Base-by-base conservation (phyloP, 2,113 vertebrate species). In the Seriola rivoliana region DNA sequence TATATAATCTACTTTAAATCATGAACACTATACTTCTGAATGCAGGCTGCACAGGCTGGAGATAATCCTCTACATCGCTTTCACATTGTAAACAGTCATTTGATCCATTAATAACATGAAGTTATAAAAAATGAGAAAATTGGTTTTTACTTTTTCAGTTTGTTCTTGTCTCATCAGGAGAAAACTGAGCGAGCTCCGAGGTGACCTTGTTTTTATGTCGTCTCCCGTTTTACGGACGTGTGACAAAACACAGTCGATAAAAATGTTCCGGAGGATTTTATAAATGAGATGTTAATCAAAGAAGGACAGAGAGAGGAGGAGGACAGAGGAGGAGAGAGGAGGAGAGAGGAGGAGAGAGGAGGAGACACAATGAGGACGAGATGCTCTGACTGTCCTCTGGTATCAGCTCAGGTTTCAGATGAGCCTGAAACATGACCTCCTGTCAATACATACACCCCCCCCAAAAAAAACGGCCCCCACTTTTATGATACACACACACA, bases 361-460 rank as follows among this genome's bases (percentile, higher is more conserved):
- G 10, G 40, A 8, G 8, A 42, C 8, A 11, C 8, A 42, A 65
- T 1, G 34, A 84, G 63, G 83, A 91, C 72, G 80, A 82, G 81
- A 85, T 81, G 88, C 85, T 85, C 75, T 40, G 52, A 68, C 70
- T 82, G 73, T 88, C 82, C 75, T 85, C 70, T 84, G 78, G 38
- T 78, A 85, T 83, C 19, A 13, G 78, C 68, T 93, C 83, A 42
- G 29, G 85, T 82, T 91, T 85, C 93, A 87, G 57, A 79, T 60
- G 50, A 12, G 34, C 74, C 84, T 90, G 91, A 75, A 93, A 90
- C 84, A 78, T 16, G 57, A 89, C 72, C 89, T 80, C 52, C 60
- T 85, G 71, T 89, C 92, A 81, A 90, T 92, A 91, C 29, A 29
- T 29, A 75, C 48, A 36, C 55, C 62, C 36, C 62, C 38, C 55